A percentile compares a stretch with the other conserved stretches of the same genome.
Evolutionary conservation across 2,113 vertebrate genomes (phyloP).

Genomic region (Mustela nigripes): DNA sequence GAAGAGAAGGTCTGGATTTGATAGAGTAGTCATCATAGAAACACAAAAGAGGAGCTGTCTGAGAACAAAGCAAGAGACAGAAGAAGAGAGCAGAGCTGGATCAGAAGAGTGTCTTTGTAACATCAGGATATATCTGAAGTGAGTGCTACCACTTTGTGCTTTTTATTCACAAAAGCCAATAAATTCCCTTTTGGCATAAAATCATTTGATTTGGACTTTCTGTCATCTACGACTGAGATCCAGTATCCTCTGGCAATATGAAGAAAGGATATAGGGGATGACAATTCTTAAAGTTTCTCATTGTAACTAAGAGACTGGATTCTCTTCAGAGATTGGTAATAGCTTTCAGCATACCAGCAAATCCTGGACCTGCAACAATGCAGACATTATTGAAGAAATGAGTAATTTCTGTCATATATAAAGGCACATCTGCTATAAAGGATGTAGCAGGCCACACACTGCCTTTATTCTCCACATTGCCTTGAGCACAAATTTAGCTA

Average conservation of each 20-base stretch:
- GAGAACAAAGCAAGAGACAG: not conserved
- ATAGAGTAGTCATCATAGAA: not conserved
- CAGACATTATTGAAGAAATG: not conserved
- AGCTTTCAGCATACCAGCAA: not conserved
- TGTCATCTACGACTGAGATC: not conserved
- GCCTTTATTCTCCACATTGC: not conserved
- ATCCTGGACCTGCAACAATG: not conserved
- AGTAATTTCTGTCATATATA: not conserved
- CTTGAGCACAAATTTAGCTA: not conserved
- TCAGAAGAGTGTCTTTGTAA: not conserved
- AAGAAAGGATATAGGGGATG: not conserved
- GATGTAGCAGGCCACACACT: not conserved
- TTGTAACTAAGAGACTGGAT: not conserved
- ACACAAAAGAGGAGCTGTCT: not conserved
- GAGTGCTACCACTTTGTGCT: not conserved
- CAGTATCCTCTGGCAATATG: not conserved
- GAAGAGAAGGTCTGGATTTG: not conserved
- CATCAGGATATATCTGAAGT: not conserved
- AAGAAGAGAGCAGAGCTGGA: not conserved
- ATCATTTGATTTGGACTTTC: slow-evolving; percentile 3
- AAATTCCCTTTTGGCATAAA: not conserved
- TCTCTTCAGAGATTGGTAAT: not conserved
- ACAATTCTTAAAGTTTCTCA: not conserved
- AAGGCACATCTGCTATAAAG: not conserved
- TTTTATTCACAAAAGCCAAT: not conserved